A percentile compares a stretch with the other conserved stretches of the same genome.
Evolutionary conservation across 2,888 invertebrate species (phyloP).

Genomic region (Spisula solida): DNA sequence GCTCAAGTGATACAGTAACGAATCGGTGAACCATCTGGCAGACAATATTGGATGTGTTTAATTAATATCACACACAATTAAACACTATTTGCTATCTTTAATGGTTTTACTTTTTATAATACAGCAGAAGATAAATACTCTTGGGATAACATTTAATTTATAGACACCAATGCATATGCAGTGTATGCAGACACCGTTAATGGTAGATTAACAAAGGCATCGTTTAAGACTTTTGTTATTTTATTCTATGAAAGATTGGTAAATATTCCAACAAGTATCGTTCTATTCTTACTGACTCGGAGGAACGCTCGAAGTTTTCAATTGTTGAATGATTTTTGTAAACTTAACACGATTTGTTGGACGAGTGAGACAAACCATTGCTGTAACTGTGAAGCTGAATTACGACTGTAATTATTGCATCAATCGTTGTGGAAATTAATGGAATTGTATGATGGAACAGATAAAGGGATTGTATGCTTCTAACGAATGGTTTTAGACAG

Average conservation of each 20-base stretch:
- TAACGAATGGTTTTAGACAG: neutral
- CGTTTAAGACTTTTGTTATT: neutral
- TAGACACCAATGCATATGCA: neutral
- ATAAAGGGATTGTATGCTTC: neutral
- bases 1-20: too few species aligned
- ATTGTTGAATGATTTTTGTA: neutral
- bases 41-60: neutral
- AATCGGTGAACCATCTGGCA: too few species aligned
- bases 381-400: neutral
- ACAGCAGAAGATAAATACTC: neutral
- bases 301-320: too few species aligned
- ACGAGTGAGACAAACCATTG: neutral
- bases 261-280: neutral
- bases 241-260: neutral
- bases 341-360: neutral
- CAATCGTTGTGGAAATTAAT: neutral
- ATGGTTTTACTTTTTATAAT: neutral
- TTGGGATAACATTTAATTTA: neutral
- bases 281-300: too few species aligned
- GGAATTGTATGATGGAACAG: neutral
- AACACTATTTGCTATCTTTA: neutral
- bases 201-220: neutral
- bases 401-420: neutral
- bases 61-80: neutral
- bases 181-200: neutral